phyloP scores from a whole-genome alignment of 2,888 invertebrate species.

The Vandiemenella viatica region DNA sequence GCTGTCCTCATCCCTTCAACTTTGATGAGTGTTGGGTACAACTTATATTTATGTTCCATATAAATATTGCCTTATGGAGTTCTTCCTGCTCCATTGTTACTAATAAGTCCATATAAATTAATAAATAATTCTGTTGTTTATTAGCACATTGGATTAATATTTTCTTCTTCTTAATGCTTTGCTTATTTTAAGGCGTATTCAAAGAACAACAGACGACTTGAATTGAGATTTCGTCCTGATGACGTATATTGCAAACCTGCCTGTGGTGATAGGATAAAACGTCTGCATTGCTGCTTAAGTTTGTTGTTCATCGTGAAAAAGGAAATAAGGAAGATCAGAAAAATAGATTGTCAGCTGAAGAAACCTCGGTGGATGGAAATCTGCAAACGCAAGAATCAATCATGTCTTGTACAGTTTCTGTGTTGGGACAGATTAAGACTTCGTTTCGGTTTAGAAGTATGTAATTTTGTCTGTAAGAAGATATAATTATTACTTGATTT shows the following conservation, averaged over 20 bases:
- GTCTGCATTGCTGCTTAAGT: slow-evolving; percentile 56
- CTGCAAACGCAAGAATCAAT: no score
- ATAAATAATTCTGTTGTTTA: no score
- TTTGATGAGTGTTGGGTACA: no score
- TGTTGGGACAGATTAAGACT: slow-evolving; percentile 38
- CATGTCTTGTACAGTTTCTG: slow-evolving; percentile 7
- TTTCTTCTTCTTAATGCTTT: no score
- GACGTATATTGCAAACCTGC: slow-evolving; percentile 68
- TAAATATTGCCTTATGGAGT: no score
- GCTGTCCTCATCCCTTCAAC: no score
- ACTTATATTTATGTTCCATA: no score
- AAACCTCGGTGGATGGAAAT: slow-evolving; percentile 23
- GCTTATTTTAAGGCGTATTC: slow-evolving; percentile 33
- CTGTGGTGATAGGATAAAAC: slow-evolving; percentile 49
- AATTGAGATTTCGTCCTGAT: slow-evolving; percentile 62
- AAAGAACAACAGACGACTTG: slow-evolving; percentile 46
- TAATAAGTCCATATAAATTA: no score
- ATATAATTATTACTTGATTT: no score
- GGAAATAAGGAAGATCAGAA: slow-evolving; percentile 19
- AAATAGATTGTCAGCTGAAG: no score
- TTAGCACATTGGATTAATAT: no score
- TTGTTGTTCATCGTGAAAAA: slow-evolving; percentile 44
- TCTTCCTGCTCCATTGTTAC: no score
- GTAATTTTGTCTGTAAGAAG: not conserved
- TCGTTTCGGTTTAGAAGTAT: slow-evolving; percentile 50